Conservation (phyloP, 2,797 vertebrate genomes). For the Delichon dasypus region DNA sequence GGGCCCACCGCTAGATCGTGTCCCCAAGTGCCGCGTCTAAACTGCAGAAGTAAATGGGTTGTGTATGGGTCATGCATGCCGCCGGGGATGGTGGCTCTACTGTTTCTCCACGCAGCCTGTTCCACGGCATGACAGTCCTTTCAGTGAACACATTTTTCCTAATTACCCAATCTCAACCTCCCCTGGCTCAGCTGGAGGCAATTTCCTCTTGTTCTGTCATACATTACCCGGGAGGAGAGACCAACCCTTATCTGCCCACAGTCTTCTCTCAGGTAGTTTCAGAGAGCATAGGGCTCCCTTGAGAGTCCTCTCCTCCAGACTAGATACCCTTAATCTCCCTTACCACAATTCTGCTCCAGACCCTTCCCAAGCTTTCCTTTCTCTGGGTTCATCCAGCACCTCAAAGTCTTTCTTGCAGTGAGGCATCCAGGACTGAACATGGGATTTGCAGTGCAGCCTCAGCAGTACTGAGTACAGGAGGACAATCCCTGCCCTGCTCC, state of each 20-base stretch:
- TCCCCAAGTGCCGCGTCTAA: accelerated
- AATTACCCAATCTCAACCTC: background rate
- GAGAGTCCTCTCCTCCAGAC: background rate
- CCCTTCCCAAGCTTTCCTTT: background rate
- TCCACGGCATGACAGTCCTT: background rate
- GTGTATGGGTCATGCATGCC: accelerated
- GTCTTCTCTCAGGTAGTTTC: background rate
- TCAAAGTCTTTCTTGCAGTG: background rate
- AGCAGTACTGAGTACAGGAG: accelerated
- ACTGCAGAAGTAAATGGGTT: background rate
- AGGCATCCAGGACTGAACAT: background rate
- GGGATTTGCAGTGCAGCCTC: background rate
- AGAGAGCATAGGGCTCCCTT: background rate
- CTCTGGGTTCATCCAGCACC: too few species aligned
- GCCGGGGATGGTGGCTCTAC: too few species aligned
- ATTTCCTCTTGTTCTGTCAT: background rate
- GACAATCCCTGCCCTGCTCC: accelerated
- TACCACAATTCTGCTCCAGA: background rate
- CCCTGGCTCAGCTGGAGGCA: background rate
- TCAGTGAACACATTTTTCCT: background rate
- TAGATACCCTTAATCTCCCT: background rate
- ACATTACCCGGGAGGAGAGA: background rate
- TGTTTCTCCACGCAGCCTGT: background rate
- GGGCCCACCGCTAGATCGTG: accelerated
- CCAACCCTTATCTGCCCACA: too few species aligned